phyloP scores from a whole-genome alignment of 2,888 invertebrate species.

The Epinotia brunnichana region DNA sequence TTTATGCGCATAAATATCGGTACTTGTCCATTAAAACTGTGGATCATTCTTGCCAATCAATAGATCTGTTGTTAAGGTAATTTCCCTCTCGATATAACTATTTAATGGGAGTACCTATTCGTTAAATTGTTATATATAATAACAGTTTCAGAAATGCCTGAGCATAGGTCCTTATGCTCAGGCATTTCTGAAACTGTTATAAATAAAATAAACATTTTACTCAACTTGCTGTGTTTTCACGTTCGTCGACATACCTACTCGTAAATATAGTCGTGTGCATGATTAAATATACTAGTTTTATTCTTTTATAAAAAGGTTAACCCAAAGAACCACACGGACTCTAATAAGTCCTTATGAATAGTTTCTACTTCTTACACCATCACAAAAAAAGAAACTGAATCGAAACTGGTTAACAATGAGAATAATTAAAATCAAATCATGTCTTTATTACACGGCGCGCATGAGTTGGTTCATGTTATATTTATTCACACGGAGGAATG shows the following conservation, averaged over 20 bases:
- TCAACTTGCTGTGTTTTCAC: background rate
- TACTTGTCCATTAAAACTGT: background rate
- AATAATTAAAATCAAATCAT: slow-evolving; percentile 37
- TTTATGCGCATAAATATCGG: background rate
- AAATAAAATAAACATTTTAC: background rate
- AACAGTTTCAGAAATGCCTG: too few relatives aligned
- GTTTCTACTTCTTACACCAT: slow-evolving; percentile 25
- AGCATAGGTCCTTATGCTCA: too few relatives aligned
- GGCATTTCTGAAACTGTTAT: background rate
- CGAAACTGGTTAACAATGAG: slow-evolving; percentile 35
- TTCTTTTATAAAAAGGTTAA: slow-evolving; percentile 1
- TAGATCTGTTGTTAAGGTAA: too few relatives aligned
- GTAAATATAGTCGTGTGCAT: background rate
- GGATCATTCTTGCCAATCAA: too few relatives aligned
- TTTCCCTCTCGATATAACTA: too few relatives aligned
- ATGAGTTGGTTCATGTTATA: slow-evolving; percentile 33
- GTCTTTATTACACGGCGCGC: slow-evolving; percentile 31
- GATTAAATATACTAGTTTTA: slow-evolving; percentile 1
- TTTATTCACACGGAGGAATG: slow-evolving; percentile 35
- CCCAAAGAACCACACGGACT: slow-evolving; percentile 16
- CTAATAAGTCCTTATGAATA: slow-evolving; percentile 32
- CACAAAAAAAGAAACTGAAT: slow-evolving; percentile 25
- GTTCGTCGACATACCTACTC: background rate
- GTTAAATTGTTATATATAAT: too few relatives aligned
- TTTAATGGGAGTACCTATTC: too few relatives aligned